A percentile compares a stretch with the other conserved stretches of the same genome.
phyloP scores from a whole-genome alignment of 2,888 invertebrate species.

The Pseudanteris insignis region DNA sequence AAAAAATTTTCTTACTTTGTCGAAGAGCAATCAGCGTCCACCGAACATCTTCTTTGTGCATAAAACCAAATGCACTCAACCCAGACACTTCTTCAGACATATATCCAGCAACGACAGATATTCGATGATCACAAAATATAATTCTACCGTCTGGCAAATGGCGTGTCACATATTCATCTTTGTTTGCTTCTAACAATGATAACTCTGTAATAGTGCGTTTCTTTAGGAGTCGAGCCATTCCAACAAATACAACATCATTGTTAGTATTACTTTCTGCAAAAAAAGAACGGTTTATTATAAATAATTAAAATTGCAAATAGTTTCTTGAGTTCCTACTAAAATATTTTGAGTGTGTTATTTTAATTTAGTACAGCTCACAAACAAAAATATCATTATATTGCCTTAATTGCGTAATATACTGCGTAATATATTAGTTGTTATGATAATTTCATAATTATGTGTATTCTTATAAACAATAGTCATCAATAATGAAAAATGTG shows the following conservation, averaged over 20 bases:
- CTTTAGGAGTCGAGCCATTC: slow-evolving; percentile 77
- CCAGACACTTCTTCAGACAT: slow-evolving; percentile 90
- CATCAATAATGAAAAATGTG: no score
- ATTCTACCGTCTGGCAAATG: slow-evolving; percentile 90
- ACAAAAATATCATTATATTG: no score
- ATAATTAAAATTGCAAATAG: no score
- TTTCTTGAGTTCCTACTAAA: no score
- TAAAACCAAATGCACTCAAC: slow-evolving; percentile 87
- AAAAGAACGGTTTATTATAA: no score
- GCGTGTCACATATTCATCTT: slow-evolving; percentile 88
- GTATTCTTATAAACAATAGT: no score
- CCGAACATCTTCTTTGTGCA: slow-evolving; percentile 88
- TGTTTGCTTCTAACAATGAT: slow-evolving; percentile 73
- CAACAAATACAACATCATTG: slow-evolving; percentile 71
- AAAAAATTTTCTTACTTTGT: slow-evolving; percentile 72
- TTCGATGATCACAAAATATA: slow-evolving; percentile 89
- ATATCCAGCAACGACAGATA: slow-evolving; percentile 87
- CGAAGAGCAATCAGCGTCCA: slow-evolving; percentile 88
- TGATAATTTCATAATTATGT: no score
- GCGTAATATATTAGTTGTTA: no score
- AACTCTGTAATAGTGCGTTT: slow-evolving; percentile 76
- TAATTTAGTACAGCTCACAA: no score
- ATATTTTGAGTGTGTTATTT: no score
- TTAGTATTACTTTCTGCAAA: slow-evolving; percentile 48
- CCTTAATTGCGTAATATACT: no score